These are phyloP conservation scores for Caenorhabditis tropicalis DNA, from an alignment of 1,140 invertebrate genomes.

Conservation along the genomic window DNA sequence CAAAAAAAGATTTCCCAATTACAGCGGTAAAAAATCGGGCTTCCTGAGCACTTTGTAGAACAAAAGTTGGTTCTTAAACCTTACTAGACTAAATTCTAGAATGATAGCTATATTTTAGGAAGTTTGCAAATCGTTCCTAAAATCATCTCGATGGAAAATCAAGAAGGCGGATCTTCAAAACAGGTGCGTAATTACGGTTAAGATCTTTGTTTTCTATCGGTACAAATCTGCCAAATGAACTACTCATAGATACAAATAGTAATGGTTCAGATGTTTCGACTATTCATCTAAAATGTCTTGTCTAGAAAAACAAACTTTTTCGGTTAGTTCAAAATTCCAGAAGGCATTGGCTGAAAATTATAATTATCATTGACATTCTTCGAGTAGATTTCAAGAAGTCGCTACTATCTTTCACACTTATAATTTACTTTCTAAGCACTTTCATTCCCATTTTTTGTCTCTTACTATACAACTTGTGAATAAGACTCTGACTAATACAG, in stretches of 20 bases:
- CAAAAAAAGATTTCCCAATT: no score
- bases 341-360: no score
- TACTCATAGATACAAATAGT: neutral
- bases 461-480: no score
- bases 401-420: no score
- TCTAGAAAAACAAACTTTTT: no score
- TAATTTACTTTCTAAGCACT: no score
- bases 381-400: no score
- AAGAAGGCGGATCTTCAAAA: slow-evolving; percentile 41
- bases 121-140: slow-evolving; percentile 38
- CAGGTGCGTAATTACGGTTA: neutral
- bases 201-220: neutral
- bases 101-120: neutral
- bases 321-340: no score
- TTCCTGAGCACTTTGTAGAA: neutral
- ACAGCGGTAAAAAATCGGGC: neutral
- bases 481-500: no score
- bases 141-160: slow-evolving; percentile 45
- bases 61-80: neutral
- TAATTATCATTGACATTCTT: no score
- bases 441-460: no score
- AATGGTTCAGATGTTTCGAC: neutral
- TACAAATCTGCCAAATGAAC: slow-evolving; percentile 8
- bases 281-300: neutral
- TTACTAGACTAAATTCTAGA: neutral